phyloP scores from a whole-genome alignment of 2,888 invertebrate species.

The Didymodactylos carnosus region DNA sequence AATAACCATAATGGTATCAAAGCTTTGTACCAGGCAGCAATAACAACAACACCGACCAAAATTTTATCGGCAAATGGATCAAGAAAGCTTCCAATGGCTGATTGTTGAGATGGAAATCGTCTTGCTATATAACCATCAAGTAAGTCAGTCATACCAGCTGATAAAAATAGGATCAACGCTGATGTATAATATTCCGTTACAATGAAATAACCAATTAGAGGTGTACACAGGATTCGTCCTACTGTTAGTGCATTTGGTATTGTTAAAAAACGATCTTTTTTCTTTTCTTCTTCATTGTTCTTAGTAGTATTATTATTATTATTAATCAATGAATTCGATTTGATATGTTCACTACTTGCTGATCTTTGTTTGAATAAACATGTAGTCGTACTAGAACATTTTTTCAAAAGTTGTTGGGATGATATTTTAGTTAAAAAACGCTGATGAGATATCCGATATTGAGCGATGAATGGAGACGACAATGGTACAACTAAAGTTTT shows the following conservation, averaged over 20 bases:
- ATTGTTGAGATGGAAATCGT: slow-evolving; percentile 67
- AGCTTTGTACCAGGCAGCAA: slow-evolving; percentile 49
- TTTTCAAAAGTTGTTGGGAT: too few relatives aligned
- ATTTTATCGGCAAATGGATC: slow-evolving; percentile 94
- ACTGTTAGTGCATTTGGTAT: slow-evolving; percentile 75
- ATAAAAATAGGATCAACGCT: slow-evolving; percentile 58
- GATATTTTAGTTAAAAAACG: too few relatives aligned
- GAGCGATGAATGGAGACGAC: too few relatives aligned
- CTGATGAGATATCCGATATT: too few relatives aligned
- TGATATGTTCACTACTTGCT: too few relatives aligned
- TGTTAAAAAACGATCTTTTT: slow-evolving; percentile 45
- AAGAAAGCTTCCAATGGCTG: slow-evolving; percentile 75
- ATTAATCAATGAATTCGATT: too few relatives aligned
- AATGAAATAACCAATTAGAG: slow-evolving; percentile 69
- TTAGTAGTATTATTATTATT: too few relatives aligned
- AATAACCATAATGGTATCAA: slow-evolving; percentile 4
- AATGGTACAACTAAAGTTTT: too few relatives aligned
- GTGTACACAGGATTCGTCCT: slow-evolving; percentile 61
- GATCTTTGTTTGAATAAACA: too few relatives aligned
- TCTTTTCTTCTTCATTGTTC: not conserved
- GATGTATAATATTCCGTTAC: slow-evolving; percentile 49
- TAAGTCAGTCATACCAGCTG: slow-evolving; percentile 75
- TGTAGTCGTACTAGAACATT: too few relatives aligned
- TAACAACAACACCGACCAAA: slow-evolving; percentile 64
- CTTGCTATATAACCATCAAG: slow-evolving; percentile 89